phyloP scores from a whole-genome alignment of 1,140 invertebrate genomes.

The Zaprionus kolodkinae region DNA sequence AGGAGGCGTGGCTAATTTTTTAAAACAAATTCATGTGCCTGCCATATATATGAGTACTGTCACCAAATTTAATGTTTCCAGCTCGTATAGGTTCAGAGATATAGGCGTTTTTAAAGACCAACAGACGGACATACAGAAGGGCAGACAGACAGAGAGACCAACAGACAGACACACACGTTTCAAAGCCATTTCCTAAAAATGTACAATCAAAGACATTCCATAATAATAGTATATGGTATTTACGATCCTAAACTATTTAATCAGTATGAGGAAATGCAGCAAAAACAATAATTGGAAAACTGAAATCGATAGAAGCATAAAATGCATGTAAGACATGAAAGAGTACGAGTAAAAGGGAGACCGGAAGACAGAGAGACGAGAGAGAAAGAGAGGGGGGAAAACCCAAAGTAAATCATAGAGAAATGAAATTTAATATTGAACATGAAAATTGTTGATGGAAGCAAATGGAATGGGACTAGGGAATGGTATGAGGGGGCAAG shows the following conservation, averaged over 20 bases:
- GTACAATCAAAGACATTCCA: too few species aligned
- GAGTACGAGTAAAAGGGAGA: slow-evolving; percentile 11
- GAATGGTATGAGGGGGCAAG: slow-evolving; percentile 1
- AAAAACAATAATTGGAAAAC: slow-evolving; percentile 12
- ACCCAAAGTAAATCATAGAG: slow-evolving; percentile 14
- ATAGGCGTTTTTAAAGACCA: too few species aligned
- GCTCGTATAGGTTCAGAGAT: too few species aligned
- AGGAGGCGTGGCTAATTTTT: too few species aligned
- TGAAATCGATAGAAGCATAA: slow-evolving; percentile 20
- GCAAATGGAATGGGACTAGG: background rate
- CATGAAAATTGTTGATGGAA: slow-evolving; percentile 10
- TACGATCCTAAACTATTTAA: background rate
- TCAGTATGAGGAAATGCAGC: background rate
- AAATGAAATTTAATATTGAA: slow-evolving; percentile 44
- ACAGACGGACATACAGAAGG: too few species aligned
- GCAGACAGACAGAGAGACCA: too few species aligned
- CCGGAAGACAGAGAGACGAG: background rate
- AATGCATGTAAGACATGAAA: slow-evolving; percentile 36
- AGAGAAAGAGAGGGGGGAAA: background rate
- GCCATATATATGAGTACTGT: too few species aligned
- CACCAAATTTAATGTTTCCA: too few species aligned
- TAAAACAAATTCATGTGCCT: too few species aligned
- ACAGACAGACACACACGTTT: too few species aligned
- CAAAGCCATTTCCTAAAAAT: too few species aligned
- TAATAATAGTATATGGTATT: background rate